Evolutionary conservation across 2,113 vertebrate genomes (phyloP).

Genomic region (Pseudorhombus dupliciocellatus): DNA sequence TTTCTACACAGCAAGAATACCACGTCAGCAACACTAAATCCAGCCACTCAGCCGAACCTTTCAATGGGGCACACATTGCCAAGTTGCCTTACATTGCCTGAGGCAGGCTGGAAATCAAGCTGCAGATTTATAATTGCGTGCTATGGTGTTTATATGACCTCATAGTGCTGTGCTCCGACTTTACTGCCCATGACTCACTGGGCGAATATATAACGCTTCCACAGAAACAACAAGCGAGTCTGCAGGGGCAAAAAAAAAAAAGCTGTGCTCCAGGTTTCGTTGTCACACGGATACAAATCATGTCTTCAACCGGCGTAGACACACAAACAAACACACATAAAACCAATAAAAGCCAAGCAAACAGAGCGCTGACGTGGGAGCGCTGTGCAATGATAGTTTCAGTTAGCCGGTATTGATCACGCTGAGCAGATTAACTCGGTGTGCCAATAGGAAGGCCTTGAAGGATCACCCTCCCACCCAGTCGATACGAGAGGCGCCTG

Average conservation of each 20-base stretch:
- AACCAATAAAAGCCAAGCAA: conserved; percentile 63
- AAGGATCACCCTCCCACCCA: conserved; percentile 72
- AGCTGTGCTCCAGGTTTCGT: conserved; percentile 33
- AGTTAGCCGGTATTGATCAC: conserved; percentile 76
- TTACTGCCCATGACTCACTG: conserved; percentile 65
- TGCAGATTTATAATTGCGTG: conserved; percentile 70
- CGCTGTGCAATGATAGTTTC: conserved; percentile 76
- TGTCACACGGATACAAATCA: conserved; percentile 64
- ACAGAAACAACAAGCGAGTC: conserved; percentile 35
- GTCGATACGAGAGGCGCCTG: conserved; percentile 76
- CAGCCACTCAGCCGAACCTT: conserved; percentile 48
- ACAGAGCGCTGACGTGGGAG: conserved; percentile 62
- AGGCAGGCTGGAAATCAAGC: conserved; percentile 68
- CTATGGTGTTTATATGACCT: conserved; percentile 74
- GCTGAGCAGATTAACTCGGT: conserved; percentile 79
- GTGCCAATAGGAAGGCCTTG: conserved; percentile 77
- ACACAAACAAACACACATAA: conserved; percentile 64
- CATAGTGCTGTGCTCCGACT: conserved; percentile 52
- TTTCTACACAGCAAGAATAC: conserved; percentile 47
- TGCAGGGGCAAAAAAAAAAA: conserved; percentile 44
- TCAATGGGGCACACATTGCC: conserved; percentile 56
- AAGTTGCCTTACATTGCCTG: conserved; percentile 55
- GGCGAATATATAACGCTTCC: conserved; percentile 60
- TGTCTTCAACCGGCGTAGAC: conserved; percentile 47
- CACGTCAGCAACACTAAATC: conserved; percentile 62